Percentiles rank a stretch among this genome's conserved stretches.
Conservation (phyloP, 2,797 vertebrate genomes). For the Micromesistius poutassou region DNA sequence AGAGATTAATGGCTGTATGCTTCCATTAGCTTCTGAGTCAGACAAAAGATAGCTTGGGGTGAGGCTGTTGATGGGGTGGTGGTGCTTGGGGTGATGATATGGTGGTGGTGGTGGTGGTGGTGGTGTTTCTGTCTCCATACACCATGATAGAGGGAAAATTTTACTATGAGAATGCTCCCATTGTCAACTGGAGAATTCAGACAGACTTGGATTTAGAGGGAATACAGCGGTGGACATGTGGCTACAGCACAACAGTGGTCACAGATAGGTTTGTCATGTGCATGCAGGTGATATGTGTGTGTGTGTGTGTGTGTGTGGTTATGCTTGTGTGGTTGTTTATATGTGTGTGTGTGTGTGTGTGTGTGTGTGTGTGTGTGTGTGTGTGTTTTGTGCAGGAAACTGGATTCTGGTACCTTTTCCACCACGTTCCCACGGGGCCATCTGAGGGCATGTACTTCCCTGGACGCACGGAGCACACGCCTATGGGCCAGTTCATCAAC, state of each 20-base stretch:
- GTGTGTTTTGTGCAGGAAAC: constrained; percentile 79
- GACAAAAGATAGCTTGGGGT: constrained; percentile 29
- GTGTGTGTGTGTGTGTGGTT: constrained; percentile 11
- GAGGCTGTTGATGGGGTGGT: not conserved
- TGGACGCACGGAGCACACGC: constrained; percentile 86
- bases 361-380: constrained; percentile 12
- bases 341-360: constrained; percentile 6
- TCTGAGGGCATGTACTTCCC: constrained; percentile 90
- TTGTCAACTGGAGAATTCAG: not conserved
- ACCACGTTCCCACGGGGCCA: constrained; percentile 91
- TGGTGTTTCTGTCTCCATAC: not conserved
- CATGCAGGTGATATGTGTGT: not conserved
- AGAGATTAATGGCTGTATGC: constrained; percentile 50
- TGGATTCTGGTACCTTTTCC: constrained; percentile 96
- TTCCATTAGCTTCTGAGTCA: constrained; percentile 36
- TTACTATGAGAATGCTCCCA: constrained; percentile 23
- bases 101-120: too few relatives aligned
- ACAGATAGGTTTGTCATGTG: too few relatives aligned
- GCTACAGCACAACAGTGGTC: too few relatives aligned
- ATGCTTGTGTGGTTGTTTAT: constrained; percentile 18
- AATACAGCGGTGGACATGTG: too few relatives aligned
- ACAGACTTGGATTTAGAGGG: constrained; percentile 10
- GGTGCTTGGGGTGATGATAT: constrained; percentile 12
- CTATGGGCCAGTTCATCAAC: constrained; percentile 89
- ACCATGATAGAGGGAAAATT: constrained; percentile 48